phyloP scores from a whole-genome alignment of 2,113 vertebrate species.

The Tamias sibiricus region DNA sequence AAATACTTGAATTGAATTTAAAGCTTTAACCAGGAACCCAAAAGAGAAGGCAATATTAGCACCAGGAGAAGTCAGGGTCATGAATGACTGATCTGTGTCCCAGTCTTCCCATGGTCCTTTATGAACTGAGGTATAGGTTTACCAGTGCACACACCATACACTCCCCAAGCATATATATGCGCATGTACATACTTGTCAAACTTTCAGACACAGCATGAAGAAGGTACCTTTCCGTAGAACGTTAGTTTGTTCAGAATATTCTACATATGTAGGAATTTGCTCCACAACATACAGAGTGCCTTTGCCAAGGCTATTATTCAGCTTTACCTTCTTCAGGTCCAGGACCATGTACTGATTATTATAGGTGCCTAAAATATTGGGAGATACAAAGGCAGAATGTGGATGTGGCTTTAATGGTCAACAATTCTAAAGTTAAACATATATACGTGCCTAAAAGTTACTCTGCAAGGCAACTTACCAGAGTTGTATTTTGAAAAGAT shows the following conservation, averaged over 20 bases:
- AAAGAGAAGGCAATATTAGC: background rate
- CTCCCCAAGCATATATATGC: fast-evolving
- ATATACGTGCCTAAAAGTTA: fast-evolving
- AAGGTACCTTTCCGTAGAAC: conserved; percentile 91
- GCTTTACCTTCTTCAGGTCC: conserved; percentile 92
- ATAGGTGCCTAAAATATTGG: conserved; percentile 90
- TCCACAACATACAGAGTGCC: conserved; percentile 93
- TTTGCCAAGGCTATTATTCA: conserved; percentile 85
- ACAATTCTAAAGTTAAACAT: background rate
- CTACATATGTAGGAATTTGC: conserved; percentile 94
- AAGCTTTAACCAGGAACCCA: background rate
- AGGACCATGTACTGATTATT: conserved; percentile 97
- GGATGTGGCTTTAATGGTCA: background rate
- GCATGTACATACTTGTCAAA: background rate
- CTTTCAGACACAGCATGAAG: background rate
- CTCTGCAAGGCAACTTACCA: conserved; percentile 84
- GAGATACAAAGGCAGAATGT: background rate
- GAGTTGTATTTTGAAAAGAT: conserved; percentile 92
- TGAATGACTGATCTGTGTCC: background rate
- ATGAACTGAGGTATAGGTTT: background rate
- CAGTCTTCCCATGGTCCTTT: background rate
- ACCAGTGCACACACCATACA: background rate
- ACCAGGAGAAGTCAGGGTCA: background rate
- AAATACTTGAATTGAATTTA: background rate
- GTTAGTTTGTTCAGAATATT: conserved; percentile 94